Evolutionary conservation across 1,140 invertebrate species (phyloP).

Genomic region (Paraescarpia echinospica): DNA sequence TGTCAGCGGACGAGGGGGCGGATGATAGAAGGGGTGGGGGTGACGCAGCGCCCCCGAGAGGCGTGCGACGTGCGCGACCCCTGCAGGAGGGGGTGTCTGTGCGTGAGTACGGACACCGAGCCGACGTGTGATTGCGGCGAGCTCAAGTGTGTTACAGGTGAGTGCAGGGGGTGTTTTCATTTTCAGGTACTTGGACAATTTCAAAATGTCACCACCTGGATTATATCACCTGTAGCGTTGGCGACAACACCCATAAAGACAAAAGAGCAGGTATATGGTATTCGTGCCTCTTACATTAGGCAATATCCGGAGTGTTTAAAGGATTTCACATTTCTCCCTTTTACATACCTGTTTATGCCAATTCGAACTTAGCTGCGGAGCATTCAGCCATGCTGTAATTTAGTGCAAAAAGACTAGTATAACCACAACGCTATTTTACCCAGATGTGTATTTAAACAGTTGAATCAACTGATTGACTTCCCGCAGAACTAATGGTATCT

Average conservation of each 20-base stretch:
- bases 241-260: not conserved
- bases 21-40: constrained; percentile 35
- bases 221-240: not conserved
- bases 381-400: not conserved
- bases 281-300: not conserved
- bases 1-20: constrained; percentile 41
- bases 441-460: no score
- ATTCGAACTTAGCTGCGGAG: not conserved
- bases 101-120: constrained; percentile 23
- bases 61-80: constrained; percentile 43
- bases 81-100: constrained; percentile 35
- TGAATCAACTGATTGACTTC: no score
- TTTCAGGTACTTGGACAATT: not conserved
- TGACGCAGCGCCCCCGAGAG: constrained; percentile 34
- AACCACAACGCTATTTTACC: no score
- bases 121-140: constrained; percentile 27
- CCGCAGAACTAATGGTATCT: not conserved
- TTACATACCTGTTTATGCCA: not conserved
- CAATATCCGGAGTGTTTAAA: not conserved
- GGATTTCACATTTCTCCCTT: not conserved
- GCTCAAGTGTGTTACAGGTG: constrained; percentile 31
- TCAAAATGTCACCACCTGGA: not conserved
- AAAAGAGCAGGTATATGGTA: not conserved
- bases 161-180: constrained; percentile 3
- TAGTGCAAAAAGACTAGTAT: not conserved